These are phyloP conservation scores for Drosophila peninsularis DNA, from an alignment of 2,888 invertebrate species.

Conservation along the genomic window DNA sequence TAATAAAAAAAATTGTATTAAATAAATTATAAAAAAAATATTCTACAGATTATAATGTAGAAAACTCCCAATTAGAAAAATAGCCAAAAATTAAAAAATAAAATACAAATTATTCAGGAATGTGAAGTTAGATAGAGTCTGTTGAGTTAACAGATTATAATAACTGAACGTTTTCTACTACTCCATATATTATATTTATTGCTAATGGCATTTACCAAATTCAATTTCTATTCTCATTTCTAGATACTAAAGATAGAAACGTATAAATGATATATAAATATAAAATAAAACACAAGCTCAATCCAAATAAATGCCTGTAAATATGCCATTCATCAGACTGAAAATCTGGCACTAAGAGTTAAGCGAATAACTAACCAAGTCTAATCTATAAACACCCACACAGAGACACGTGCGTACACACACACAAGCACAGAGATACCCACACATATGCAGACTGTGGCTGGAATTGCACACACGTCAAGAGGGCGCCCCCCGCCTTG, in stretches of 20 bases:
- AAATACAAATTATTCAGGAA: too few species aligned
- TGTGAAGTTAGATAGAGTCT: too few species aligned
- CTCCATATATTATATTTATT: too few species aligned
- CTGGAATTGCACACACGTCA: conserved; percentile 29
- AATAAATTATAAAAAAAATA: too few species aligned
- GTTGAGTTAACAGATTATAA: too few species aligned
- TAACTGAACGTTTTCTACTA: too few species aligned
- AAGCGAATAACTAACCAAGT: conserved; percentile 9
- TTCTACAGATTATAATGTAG: too few species aligned
- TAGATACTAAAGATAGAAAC: neutral
- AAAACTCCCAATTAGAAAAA: too few species aligned
- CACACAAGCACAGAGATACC: neutral
- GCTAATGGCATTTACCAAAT: too few species aligned
- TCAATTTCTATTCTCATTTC: neutral
- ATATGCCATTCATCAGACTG: neutral
- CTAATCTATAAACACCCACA: conserved; percentile 19
- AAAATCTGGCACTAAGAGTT: conserved; percentile 16
- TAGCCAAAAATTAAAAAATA: too few species aligned
- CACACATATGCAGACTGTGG: neutral
- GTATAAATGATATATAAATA: neutral
- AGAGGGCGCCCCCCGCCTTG: neutral
- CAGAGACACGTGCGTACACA: neutral
- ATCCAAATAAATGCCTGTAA: neutral
- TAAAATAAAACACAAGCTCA: neutral
- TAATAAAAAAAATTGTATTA: too few species aligned